These are phyloP conservation scores for Rhopilema esculentum DNA, from an alignment of 30 jellyfish, hydroid and myxozoan genomes.

Conservation along the genomic window DNA sequence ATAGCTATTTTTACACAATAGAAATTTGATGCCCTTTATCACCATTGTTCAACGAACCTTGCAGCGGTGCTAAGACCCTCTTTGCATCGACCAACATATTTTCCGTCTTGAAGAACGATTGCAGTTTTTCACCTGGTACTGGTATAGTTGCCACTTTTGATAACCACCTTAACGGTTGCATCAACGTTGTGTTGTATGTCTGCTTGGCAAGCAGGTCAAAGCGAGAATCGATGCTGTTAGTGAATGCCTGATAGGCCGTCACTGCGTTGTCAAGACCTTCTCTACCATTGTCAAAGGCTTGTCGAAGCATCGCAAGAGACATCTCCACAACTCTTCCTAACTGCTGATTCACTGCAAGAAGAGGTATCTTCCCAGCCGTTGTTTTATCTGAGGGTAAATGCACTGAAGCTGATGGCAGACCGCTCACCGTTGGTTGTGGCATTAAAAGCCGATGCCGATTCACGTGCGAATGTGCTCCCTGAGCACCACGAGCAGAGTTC, in stretches of 20 bases:
- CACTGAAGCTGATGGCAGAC: background rate
- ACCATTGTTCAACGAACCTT: constrained; percentile 21
- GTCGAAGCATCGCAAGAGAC: background rate
- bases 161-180: constrained; percentile 52
- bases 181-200: constrained; percentile 4
- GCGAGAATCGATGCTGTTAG: background rate
- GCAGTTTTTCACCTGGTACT: constrained; percentile 66
- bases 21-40: background rate
- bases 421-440: background rate
- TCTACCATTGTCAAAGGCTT: background rate
- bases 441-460: too few relatives aligned
- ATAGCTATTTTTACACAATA: background rate
- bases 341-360: background rate
- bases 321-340: background rate
- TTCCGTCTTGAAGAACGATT: constrained; percentile 3
- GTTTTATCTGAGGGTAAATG: background rate
- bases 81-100: background rate
- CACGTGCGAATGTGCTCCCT: too few relatives aligned
- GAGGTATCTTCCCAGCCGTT: background rate
- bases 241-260: background rate
- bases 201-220: constrained; percentile 10
- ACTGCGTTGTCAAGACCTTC: background rate
- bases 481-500: too few relatives aligned
- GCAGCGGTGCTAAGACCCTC: constrained; percentile 21
- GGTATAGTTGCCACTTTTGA: constrained; percentile 55